phyloP scores from a whole-genome alignment of 2,888 invertebrate species.

The Sussaba pulchella region DNA sequence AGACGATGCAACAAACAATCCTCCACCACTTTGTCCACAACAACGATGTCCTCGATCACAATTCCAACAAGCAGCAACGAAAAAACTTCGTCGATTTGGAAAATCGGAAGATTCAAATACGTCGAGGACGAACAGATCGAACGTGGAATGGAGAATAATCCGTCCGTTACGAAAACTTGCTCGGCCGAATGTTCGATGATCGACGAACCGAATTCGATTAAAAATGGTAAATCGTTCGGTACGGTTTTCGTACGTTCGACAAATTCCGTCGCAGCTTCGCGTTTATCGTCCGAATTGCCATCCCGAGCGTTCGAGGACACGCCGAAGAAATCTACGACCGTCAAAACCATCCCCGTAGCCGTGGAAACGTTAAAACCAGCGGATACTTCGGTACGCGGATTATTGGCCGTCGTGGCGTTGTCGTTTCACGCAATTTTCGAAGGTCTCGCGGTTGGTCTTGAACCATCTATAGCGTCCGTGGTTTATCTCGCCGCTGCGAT shows the following conservation, averaged over 20 bases:
- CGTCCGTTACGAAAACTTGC: slow-evolving; percentile 5
- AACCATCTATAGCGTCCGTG: slow-evolving; percentile 84
- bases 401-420: slow-evolving; percentile 88
- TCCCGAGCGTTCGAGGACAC: slow-evolving; percentile 52
- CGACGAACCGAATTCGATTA: slow-evolving; percentile 34
- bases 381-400: slow-evolving; percentile 85
- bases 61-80: slow-evolving; percentile 50
- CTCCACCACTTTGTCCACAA: slow-evolving; percentile 70
- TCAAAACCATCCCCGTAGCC: slow-evolving; percentile 57
- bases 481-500: slow-evolving; percentile 88
- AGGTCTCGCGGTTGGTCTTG: slow-evolving; percentile 89
- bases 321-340: slow-evolving; percentile 45
- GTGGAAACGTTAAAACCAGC: slow-evolving; percentile 37
- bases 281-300: slow-evolving; percentile 47
- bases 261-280: slow-evolving; percentile 69
- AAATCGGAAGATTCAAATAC: slow-evolving; percentile 62
- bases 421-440: slow-evolving; percentile 90
- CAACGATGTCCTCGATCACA: slow-evolving; percentile 64
- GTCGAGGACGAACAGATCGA: slow-evolving; percentile 53
- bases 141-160: slow-evolving; percentile 10
- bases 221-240: slow-evolving; percentile 70
- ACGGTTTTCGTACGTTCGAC: slow-evolving; percentile 78
- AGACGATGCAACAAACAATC: slow-evolving; percentile 84
- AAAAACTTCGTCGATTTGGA: slow-evolving; percentile 46
- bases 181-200: slow-evolving; percentile 37